Conservation (phyloP, 2,797 vertebrate genomes). For the Chaenodraco wilsoni region DNA sequence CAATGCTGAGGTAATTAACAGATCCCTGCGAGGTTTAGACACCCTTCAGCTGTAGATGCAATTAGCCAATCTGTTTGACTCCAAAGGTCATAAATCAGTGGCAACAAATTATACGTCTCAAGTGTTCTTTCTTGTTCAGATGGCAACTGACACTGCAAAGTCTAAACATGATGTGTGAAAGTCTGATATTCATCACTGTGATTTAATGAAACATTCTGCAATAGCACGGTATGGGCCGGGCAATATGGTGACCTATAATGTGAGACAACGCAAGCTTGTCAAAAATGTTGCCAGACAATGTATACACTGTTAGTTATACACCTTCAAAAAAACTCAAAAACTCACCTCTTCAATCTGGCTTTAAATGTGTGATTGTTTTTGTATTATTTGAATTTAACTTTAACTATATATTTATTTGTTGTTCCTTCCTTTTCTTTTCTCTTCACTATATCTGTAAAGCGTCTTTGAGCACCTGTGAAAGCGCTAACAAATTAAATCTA, state of each 20-base stretch:
- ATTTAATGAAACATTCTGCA: constrained; percentile 1
- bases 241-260: background rate
- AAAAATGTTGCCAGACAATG: background rate
- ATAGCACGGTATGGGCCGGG: background rate
- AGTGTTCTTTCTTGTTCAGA: constrained; percentile 20
- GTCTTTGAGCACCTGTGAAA: no score
- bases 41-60: constrained; percentile 46
- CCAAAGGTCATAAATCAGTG: constrained; percentile 40
- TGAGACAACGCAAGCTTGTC: background rate
- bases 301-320: background rate
- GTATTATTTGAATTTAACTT: no score
- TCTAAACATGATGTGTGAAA: constrained; percentile 30
- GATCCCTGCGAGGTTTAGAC: constrained; percentile 46
- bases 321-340: no score
- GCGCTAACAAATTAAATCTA: no score
- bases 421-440: no score
- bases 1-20: constrained; percentile 60
- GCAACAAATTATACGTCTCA: constrained; percentile 19
- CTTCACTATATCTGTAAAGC: no score
- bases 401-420: no score
- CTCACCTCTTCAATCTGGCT: no score
- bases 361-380: no score
- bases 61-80: constrained; percentile 38
- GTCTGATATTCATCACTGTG: constrained; percentile 5
- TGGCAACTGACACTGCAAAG: constrained; percentile 19